A percentile compares a stretch with the other conserved stretches of the same genome.
Conservation (phyloP, 2,113 vertebrate genomes). For the Maccullochella peelii region DNA sequence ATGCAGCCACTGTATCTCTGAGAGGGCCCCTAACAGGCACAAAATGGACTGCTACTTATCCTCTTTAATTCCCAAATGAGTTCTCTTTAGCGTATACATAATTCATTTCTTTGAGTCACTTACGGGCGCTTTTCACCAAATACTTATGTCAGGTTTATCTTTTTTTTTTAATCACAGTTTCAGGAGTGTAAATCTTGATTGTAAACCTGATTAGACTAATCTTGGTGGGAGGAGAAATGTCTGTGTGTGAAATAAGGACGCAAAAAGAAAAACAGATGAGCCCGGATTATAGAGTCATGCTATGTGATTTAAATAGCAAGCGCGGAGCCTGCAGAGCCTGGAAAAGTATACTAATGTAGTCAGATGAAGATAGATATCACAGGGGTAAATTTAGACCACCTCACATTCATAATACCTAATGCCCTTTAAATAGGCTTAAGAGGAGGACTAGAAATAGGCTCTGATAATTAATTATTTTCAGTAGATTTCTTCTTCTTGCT, state of each 20-base stretch:
- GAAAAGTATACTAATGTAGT: slow-evolving; percentile 80
- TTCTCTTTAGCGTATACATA: slow-evolving; percentile 75
- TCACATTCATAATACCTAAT: slow-evolving; percentile 87
- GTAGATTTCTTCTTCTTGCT: slow-evolving; percentile 74
- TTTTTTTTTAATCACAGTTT: slow-evolving; percentile 9
- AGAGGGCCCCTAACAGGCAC: slow-evolving; percentile 71
- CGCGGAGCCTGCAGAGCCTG: slow-evolving; percentile 66
- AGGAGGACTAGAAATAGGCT: slow-evolving; percentile 84
- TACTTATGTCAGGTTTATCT: slow-evolving; percentile 29
- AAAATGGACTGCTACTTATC: slow-evolving; percentile 74
- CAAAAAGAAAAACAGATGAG: slow-evolving; percentile 39
- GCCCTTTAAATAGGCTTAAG: slow-evolving; percentile 86
- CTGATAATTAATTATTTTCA: slow-evolving; percentile 80
- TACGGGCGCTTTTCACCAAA: slow-evolving; percentile 51
- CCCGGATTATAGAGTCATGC: slow-evolving; percentile 57
- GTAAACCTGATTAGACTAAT: slow-evolving; percentile 40
- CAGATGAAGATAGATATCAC: slow-evolving; percentile 81
- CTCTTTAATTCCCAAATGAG: slow-evolving; percentile 74
- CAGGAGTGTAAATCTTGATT: slow-evolving; percentile 55
- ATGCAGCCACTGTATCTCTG: slow-evolving; percentile 65
- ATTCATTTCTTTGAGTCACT: slow-evolving; percentile 69
- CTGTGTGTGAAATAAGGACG: slow-evolving; percentile 28
- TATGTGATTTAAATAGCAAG: slow-evolving; percentile 75
- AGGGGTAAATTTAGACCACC: slow-evolving; percentile 86
- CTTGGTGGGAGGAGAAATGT: not conserved